These are phyloP conservation scores for Lagopus muta DNA, from an alignment of 2,113 vertebrate genomes.

Conservation along the genomic window DNA sequence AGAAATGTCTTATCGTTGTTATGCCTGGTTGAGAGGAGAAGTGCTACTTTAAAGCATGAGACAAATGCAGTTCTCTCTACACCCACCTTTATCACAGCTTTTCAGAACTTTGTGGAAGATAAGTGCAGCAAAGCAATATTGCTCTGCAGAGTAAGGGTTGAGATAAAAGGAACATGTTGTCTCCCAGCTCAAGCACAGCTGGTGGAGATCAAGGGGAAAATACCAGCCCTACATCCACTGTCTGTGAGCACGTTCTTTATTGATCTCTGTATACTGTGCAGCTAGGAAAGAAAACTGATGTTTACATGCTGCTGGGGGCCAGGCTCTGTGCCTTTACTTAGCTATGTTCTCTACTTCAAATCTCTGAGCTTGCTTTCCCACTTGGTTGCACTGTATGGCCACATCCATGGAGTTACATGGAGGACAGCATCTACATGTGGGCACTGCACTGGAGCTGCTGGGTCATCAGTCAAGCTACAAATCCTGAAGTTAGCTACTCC, in stretches of 20 bases:
- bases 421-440: not conserved
- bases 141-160: not conserved
- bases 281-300: not conserved
- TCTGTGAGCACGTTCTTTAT: not conserved
- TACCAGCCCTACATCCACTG: not conserved
- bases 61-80: not conserved
- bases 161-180: not conserved
- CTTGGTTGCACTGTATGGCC: not conserved
- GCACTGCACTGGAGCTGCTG: not conserved
- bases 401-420: fast-evolving
- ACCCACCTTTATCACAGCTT: not conserved
- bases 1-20: constrained; percentile 94
- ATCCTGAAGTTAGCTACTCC: not conserved
- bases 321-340: not conserved
- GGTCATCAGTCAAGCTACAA: not conserved
- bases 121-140: not conserved
- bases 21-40: constrained; percentile 79
- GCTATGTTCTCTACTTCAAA: not conserved
- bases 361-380: not conserved
- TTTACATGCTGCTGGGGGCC: not conserved
- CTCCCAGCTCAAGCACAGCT: not conserved
- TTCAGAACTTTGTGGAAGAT: not conserved
- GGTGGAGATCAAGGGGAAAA: not conserved
- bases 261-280: not conserved
- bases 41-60: not conserved